Evolutionary conservation across 35 echinoderm and acorn worm species (phyloP), one percentile per base, ranked within the genome.

Genomic region (Ophioderma brevispina): DNA sequence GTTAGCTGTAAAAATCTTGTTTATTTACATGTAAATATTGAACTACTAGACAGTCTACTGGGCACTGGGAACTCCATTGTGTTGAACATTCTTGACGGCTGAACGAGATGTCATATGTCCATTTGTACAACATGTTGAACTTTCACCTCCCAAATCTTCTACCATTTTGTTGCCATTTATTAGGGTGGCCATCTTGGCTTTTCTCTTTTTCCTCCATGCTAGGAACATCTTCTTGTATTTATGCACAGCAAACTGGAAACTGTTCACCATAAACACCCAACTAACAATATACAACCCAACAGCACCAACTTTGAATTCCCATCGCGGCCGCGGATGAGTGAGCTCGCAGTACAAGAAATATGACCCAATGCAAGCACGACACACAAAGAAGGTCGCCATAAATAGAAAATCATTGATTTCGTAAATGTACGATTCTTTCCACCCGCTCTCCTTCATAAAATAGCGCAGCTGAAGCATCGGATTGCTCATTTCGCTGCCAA

Each of bases 331-430:
- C 1, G 96, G 96, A 43, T 98, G 90, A 19, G 31, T 75, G 32
- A 81, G 75, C 25, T 98, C 81, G 10, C 64, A 64, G 80, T 94
- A 98, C 36, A 92, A 33, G 40, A 91, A 36, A 78, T 87, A 98
- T 33, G 86, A 38, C 13, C 92, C 96, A 28, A 98, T 77, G 25
- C 90, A 87, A 31, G 79, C 84, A 21, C 96, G 76, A 80, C 92
- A 95, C 1, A 94, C 14, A 31, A 92, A 82, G 84, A 98, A 98
- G 1, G 87, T 92, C 3, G 76, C 13, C 78, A 98, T 90, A 50
- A 98, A 98, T 33, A 92, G 11, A 6, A 98, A 56, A 35, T 98
- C 96, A 59, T 98, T 98, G 31, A 98, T 32, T 55, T 98, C 96
- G 49, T 98, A 98, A 28, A 90, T 36, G 39, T 76, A 81, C 13